Conservation (phyloP, 2,113 vertebrate genomes). For the Atractosteus spatula region DNA sequence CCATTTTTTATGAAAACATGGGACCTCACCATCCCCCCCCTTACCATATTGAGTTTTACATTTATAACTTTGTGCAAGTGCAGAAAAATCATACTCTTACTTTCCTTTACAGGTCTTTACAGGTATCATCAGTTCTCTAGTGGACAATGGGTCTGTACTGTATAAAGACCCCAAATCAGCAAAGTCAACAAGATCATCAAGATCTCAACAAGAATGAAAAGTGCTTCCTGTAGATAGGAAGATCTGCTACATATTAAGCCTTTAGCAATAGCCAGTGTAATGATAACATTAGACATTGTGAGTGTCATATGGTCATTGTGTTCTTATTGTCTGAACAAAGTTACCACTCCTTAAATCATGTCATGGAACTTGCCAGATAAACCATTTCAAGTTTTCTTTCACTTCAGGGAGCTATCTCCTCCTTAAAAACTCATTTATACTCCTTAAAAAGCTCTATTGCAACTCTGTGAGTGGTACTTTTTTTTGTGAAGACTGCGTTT, state of each 20-base stretch:
- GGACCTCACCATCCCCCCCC: no score
- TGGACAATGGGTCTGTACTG: no score
- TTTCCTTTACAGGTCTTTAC: no score
- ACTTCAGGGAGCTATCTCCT: not conserved
- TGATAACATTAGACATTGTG: not conserved
- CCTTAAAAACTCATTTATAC: not conserved
- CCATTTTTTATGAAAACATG: no score
- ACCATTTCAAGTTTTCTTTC: not conserved
- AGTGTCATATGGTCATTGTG: not conserved
- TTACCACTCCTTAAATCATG: not conserved
- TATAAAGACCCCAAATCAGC: no score
- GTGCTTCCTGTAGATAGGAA: not conserved
- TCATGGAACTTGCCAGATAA: not conserved
- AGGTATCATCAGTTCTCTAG: no score
- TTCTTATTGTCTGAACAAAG: not conserved
- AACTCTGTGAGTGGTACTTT: not conserved
- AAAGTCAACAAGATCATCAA: no score
- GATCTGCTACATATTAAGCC: conserved; percentile 20
- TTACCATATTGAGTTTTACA: no score
- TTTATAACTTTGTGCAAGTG: no score
- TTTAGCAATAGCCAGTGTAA: conserved; percentile 9
- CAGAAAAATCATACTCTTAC: no score
- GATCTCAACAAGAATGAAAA: no score
- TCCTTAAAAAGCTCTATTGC: no score
- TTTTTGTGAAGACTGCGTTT: not conserved